These are phyloP conservation scores for Arvicanthis niloticus DNA, from an alignment of 2,113 vertebrate species.

Conservation along the genomic window DNA sequence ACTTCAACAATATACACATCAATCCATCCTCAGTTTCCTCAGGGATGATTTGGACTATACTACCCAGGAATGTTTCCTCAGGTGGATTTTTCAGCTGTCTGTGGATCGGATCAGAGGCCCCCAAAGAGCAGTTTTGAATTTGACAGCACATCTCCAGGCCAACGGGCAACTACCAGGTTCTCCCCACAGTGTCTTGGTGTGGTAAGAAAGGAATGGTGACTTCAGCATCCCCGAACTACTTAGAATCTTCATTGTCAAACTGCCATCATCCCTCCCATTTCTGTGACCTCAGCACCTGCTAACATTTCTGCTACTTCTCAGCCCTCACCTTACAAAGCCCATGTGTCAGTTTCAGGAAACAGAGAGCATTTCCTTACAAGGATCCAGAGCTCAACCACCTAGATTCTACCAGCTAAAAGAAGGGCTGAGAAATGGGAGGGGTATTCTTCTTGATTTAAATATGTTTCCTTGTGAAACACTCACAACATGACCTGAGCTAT, in stretches of 20 bases:
- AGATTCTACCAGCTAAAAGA: slow-evolving; percentile 30
- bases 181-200: neutral
- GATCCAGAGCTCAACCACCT: slow-evolving; percentile 37
- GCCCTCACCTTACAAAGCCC: slow-evolving; percentile 38
- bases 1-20: neutral
- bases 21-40: slow-evolving; percentile 26
- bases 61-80: neutral
- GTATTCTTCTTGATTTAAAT: neutral
- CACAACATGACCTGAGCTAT: neutral
- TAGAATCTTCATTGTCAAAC: neutral
- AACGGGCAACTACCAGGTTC: neutral
- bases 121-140: neutral
- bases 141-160: neutral
- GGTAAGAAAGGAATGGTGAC: neutral
- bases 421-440: neutral
- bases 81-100: neutral
- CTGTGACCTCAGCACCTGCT: slow-evolving; percentile 58
- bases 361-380: slow-evolving; percentile 55
- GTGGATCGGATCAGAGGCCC: neutral
- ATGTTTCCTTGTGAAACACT: slow-evolving; percentile 7
- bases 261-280: neutral
- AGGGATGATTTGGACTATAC: neutral
- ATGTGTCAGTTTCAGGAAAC: slow-evolving; percentile 68
- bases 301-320: neutral
- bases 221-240: neutral